Percentiles rank a stretch among this genome's conserved stretches.
phyloP scores from a whole-genome alignment of 2,113 vertebrate species.

The Clarias magur region DNA sequence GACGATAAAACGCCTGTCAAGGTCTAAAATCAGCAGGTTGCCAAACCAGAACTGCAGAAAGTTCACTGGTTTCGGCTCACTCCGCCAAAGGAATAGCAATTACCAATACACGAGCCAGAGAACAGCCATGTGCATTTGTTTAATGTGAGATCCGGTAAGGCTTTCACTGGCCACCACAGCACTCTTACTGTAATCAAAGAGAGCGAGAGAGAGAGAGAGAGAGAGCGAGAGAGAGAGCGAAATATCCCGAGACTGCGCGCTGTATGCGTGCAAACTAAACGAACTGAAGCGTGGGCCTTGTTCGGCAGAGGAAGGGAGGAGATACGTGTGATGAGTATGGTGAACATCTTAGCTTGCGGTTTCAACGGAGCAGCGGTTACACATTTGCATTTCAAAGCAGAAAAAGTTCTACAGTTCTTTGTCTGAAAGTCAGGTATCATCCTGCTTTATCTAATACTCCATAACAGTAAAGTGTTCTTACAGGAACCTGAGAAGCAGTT shows the following conservation, averaged over 20 bases:
- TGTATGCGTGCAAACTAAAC: too few relatives aligned
- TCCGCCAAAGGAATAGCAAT: conserved; percentile 24
- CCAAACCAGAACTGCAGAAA: conserved; percentile 13
- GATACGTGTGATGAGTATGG: conserved; percentile 35
- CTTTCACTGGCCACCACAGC: conserved; percentile 27
- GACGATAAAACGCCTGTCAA: not conserved
- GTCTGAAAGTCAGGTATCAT: conserved; percentile 26
- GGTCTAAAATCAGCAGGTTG: not conserved
- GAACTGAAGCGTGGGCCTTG: conserved; percentile 19
- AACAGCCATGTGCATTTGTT: conserved; percentile 44
- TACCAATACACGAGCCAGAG: conserved; percentile 30
- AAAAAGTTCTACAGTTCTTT: conserved; percentile 51
- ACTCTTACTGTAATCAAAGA: conserved; percentile 39
- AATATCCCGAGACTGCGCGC: conserved; percentile 47
- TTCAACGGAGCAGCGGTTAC: conserved; percentile 12
- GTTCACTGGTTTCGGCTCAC: conserved; percentile 18
- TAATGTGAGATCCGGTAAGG: conserved; percentile 45
- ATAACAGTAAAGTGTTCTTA: not conserved
- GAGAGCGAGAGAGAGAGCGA: conserved; percentile 15
- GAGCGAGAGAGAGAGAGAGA: conserved; percentile 12
- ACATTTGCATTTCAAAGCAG: conserved; percentile 39
- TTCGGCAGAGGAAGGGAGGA: conserved; percentile 37
- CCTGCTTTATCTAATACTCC: conserved; percentile 8
- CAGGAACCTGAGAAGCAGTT: not conserved
- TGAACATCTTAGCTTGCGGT: conserved; percentile 5